A percentile compares a stretch with the other conserved stretches of the same genome.
phyloP scores from a whole-genome alignment of 2,888 invertebrate species.

The Lasioglossum oenotherae region DNA sequence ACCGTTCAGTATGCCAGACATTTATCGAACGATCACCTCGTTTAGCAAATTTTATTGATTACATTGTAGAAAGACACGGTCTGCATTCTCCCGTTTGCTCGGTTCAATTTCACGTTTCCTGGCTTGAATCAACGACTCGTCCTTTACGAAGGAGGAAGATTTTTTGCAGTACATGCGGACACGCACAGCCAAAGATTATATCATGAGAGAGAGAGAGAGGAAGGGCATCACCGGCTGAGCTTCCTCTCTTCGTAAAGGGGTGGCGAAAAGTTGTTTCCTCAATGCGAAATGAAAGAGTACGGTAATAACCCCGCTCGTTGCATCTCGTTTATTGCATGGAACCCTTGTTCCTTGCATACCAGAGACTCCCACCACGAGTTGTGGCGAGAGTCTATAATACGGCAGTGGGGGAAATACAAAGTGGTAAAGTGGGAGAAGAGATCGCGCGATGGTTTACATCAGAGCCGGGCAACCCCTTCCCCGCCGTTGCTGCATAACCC shows the following conservation, averaged over 20 bases:
- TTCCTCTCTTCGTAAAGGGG: conserved; percentile 11
- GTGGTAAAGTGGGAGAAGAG: not conserved
- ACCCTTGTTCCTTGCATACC: not conserved
- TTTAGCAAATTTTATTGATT: conserved; percentile 33
- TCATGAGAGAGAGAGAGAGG: conserved; percentile 7
- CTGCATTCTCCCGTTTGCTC: conserved; percentile 33
- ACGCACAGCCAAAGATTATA: not conserved
- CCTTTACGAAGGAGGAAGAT: conserved; percentile 35
- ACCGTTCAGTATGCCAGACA: conserved; percentile 63
- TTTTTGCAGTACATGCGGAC: conserved; percentile 6
- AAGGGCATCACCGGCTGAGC: not conserved
- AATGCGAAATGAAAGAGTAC: not conserved
- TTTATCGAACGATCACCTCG: conserved; percentile 40
- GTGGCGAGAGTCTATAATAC: not conserved
- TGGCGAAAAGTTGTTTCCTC: conserved; percentile 34
- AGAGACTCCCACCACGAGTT: not conserved
- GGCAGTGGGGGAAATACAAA: no score
- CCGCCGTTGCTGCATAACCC: no score
- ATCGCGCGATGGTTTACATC: not conserved
- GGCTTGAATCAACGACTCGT: conserved; percentile 64
- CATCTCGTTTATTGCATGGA: not conserved
- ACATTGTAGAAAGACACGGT: conserved; percentile 39
- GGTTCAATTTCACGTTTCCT: conserved; percentile 43
- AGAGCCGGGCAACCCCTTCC: no score
- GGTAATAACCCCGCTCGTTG: not conserved